Evolutionary conservation across 2,797 vertebrate genomes (phyloP).

Genomic region (Manis crassicaudata): DNA sequence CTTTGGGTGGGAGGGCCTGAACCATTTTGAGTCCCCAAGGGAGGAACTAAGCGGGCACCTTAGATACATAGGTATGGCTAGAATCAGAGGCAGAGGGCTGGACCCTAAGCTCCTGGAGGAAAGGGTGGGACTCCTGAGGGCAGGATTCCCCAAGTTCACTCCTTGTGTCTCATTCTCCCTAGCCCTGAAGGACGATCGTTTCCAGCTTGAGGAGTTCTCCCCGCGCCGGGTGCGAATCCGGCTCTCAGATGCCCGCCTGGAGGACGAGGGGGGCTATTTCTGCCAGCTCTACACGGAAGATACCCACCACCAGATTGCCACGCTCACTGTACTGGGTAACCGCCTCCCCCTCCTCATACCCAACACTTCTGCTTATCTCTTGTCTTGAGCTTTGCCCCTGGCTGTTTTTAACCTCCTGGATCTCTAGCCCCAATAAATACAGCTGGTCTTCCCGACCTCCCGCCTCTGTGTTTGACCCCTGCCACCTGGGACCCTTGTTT

Average conservation of each 20-base stretch:
- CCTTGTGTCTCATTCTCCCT: background rate
- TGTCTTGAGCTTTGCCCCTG: background rate
- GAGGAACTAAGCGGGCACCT: background rate
- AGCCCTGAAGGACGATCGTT: constrained; percentile 95
- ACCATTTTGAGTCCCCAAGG: background rate
- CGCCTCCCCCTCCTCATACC: background rate
- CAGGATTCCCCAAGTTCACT: background rate
- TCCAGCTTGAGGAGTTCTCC: constrained; percentile 94
- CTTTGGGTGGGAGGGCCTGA: background rate
- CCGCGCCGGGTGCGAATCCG: constrained; percentile 91
- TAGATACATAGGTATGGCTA: background rate
- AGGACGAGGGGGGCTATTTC: constrained; percentile 95
- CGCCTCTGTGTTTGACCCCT: background rate
- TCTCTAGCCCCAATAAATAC: background rate
- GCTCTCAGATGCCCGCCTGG: constrained; percentile 92
- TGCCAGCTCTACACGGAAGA: constrained; percentile 95
- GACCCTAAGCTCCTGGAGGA: background rate
- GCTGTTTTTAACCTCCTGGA: background rate
- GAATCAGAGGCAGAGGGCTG: background rate
- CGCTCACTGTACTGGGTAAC: constrained; percentile 87
- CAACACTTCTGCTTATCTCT: background rate
- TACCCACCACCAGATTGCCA: constrained; percentile 95
- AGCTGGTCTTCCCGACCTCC: background rate
- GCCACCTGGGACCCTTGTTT: background rate
- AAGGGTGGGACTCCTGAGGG: background rate